phyloP scores from a whole-genome alignment of 2,113 vertebrate species.

The Chaenogobius annularis region DNA sequence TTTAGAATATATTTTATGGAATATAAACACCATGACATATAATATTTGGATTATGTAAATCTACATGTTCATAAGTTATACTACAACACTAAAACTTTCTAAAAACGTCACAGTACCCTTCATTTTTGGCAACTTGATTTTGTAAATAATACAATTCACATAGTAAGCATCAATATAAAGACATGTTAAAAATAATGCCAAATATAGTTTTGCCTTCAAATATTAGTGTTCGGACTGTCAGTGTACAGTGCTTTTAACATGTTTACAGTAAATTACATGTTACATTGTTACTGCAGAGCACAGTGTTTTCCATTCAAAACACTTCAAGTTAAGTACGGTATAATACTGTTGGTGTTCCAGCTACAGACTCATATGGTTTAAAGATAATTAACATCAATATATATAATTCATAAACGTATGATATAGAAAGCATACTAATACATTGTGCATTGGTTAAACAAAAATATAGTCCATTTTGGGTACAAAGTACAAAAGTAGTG shows the following conservation, averaged over 20 bases:
- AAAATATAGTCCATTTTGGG: neutral
- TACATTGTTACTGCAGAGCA: neutral
- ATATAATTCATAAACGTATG: slow-evolving; percentile 18
- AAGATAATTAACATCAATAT: slow-evolving; percentile 22
- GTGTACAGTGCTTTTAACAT: neutral
- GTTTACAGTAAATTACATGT: slow-evolving; percentile 8
- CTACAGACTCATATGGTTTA: slow-evolving; percentile 25
- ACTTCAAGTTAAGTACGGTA: slow-evolving; percentile 26
- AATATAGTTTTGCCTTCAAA: slow-evolving; percentile 23
- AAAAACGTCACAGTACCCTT: slow-evolving; percentile 11
- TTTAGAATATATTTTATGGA: neutral
- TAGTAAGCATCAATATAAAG: neutral
- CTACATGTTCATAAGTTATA: neutral
- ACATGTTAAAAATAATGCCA: neutral
- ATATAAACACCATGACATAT: neutral
- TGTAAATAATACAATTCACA: slow-evolving; percentile 45
- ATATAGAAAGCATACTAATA: slow-evolving; percentile 8
- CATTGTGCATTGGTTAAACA: neutral
- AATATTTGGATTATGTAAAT: neutral
- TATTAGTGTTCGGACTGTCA: slow-evolving; percentile 5
- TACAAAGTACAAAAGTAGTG: neutral
- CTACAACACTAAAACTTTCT: neutral
- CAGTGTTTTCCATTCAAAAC: slow-evolving; percentile 16
- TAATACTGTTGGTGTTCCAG: slow-evolving; percentile 42
- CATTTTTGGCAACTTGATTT: slow-evolving; percentile 35